These are phyloP conservation scores for Bombyx mandarina DNA, from an alignment of 1,140 invertebrate species.

Conservation along the genomic window DNA sequence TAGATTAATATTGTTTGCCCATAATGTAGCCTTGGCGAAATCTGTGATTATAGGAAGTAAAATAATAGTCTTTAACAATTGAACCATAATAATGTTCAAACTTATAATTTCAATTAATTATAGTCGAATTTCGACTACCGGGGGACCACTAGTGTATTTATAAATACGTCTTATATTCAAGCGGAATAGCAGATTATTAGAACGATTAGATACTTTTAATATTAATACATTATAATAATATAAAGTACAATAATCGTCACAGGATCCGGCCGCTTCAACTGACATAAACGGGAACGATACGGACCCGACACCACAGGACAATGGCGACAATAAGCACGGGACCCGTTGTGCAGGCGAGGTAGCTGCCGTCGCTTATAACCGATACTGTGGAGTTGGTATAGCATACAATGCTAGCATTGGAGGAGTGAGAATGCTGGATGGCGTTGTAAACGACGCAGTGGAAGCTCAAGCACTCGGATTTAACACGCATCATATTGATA, in stretches of 20 bases:
- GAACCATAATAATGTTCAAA: no score
- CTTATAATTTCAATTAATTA: no score
- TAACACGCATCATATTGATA: constrained; percentile 94
- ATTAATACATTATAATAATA: not conserved
- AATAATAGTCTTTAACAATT: no score
- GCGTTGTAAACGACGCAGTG: constrained; percentile 94
- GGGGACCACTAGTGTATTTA: no score
- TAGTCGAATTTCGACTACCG: no score
- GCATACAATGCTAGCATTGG: constrained; percentile 94
- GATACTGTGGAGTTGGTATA: constrained; percentile 91
- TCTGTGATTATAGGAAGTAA: no score
- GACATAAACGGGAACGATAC: constrained; percentile 97
- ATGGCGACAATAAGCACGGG: constrained; percentile 94
- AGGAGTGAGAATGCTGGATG: constrained; percentile 94
- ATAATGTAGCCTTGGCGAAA: no score
- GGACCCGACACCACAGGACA: constrained; percentile 95
- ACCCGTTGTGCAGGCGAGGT: constrained; percentile 94
- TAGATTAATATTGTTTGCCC: no score
- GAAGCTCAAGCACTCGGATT: constrained; percentile 92
- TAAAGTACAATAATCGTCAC: not conserved
- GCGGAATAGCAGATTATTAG: no score
- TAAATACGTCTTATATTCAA: no score
- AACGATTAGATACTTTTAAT: no score
- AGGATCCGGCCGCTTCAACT: constrained; percentile 94
- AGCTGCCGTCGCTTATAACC: constrained; percentile 91